phyloP scores from a whole-genome alignment of 2,888 invertebrate species.

The Furcula furcula region DNA sequence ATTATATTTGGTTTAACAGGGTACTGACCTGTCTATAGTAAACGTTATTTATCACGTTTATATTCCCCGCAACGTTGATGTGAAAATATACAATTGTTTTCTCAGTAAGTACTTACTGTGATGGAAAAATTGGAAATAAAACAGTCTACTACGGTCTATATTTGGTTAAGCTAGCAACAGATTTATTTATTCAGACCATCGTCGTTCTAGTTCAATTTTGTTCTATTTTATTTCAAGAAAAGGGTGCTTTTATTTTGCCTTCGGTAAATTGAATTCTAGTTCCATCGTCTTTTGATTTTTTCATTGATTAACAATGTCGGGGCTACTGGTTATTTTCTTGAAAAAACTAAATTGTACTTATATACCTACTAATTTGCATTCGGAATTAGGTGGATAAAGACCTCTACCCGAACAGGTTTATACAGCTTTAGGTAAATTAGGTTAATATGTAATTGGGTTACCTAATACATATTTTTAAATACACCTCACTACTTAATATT shows the following conservation, averaged over 20 bases:
- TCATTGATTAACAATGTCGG: not conserved
- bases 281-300: not conserved
- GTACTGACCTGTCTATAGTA: too few relatives aligned
- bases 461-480: too few relatives aligned
- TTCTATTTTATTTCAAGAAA: not conserved
- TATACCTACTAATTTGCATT: too few relatives aligned
- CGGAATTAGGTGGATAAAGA: too few relatives aligned
- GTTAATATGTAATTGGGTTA: too few relatives aligned
- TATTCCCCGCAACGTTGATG: slow-evolving; percentile 6
- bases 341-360: too few relatives aligned
- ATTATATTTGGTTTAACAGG: too few relatives aligned
- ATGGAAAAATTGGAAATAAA: slow-evolving; percentile 1
- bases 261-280: not conserved
- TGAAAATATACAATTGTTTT: slow-evolving; percentile 3
- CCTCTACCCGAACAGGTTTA: too few relatives aligned
- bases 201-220: not conserved
- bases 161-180: not conserved
- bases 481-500: too few relatives aligned
- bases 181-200: not conserved
- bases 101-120: too few relatives aligned
- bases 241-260: not conserved
- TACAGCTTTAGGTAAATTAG: too few relatives aligned
- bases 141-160: not conserved
- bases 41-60: slow-evolving; percentile 14
- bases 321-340: too few relatives aligned